Evolutionary conservation across 2,888 invertebrate species (phyloP).

Genomic region (Branchipolynoe longqiensis): DNA sequence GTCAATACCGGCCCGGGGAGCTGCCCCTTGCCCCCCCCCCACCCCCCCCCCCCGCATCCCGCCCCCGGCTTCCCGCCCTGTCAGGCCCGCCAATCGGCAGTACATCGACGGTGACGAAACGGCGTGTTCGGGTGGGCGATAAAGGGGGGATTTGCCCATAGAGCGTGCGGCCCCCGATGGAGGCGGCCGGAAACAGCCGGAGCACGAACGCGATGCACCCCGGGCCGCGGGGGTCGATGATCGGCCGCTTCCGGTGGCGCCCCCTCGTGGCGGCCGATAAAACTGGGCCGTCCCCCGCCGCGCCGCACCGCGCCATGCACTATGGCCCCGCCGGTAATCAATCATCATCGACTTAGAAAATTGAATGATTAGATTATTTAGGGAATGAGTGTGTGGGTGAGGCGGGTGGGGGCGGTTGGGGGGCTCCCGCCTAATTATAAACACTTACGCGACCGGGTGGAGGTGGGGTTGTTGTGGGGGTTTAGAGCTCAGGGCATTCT

Average conservation of each 20-base stretch:
- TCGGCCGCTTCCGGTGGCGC: slow-evolving; percentile 48
- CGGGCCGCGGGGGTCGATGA: slow-evolving; percentile 53
- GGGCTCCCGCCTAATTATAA: slow-evolving; percentile 59
- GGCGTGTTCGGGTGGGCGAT: slow-evolving; percentile 31
- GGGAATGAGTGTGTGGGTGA: too few species aligned
- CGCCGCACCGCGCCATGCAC: slow-evolving; percentile 28
- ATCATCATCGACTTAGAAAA: slow-evolving; percentile 60
- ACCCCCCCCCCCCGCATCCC: too few species aligned
- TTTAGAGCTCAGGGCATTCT: not conserved
- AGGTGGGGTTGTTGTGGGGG: not conserved
- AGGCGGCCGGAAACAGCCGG: slow-evolving; percentile 25
- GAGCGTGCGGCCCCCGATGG: not conserved
- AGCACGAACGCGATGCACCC: slow-evolving; percentile 54
- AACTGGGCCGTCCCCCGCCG: slow-evolving; percentile 18
- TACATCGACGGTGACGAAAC: slow-evolving; percentile 44
- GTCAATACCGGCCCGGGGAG: not conserved
- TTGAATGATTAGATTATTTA: slow-evolving; percentile 59
- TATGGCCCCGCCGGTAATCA: slow-evolving; percentile 41
- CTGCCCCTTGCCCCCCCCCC: not conserved
- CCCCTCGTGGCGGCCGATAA: slow-evolving; percentile 29
- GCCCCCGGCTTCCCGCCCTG: too few species aligned
- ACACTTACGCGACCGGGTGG: slow-evolving; percentile 47
- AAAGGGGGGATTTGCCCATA: slow-evolving; percentile 17
- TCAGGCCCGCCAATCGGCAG: slow-evolving; percentile 1
- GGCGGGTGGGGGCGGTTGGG: too few species aligned